These are phyloP conservation scores for Nemapogon koenigi DNA, from an alignment of 2,888 invertebrate species.

Conservation along the genomic window DNA sequence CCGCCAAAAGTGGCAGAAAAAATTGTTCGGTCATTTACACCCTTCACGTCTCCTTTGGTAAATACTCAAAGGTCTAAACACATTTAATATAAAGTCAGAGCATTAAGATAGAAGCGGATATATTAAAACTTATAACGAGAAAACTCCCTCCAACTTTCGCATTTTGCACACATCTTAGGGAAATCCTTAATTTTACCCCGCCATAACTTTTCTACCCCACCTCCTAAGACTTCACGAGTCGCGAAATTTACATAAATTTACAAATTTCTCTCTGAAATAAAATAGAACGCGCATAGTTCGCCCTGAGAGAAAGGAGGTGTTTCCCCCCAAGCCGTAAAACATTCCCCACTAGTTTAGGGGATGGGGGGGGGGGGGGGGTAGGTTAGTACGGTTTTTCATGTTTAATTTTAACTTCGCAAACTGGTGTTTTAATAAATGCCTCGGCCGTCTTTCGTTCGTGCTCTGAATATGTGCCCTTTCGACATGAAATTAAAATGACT, in stretches of 20 bases:
- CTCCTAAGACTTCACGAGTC: conserved; percentile 31
- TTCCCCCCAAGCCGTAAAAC: conserved; percentile 1
- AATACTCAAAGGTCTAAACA: too few species aligned
- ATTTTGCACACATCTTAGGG: conserved; percentile 16
- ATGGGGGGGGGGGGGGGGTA: conserved; percentile 11
- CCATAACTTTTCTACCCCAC: conserved; percentile 37
- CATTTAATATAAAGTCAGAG: not conserved
- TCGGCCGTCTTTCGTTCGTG: conserved; percentile 41
- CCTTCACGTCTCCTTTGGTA: too few species aligned
- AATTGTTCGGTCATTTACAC: too few species aligned
- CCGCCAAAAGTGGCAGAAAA: too few species aligned
- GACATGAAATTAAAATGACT: conserved; percentile 41
- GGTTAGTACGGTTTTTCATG: conserved; percentile 60
- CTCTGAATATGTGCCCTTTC: conserved; percentile 45
- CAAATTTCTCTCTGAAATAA: conserved; percentile 57
- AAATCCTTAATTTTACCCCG: conserved; percentile 21
- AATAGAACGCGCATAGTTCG: conserved; percentile 41
- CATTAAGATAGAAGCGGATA: not conserved
- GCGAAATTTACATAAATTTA: conserved; percentile 64
- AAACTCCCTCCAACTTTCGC: conserved; percentile 7
- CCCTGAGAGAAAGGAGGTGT: conserved; percentile 10
- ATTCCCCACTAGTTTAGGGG: conserved; percentile 6
- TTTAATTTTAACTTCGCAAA: conserved; percentile 64
- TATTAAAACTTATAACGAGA: conserved; percentile 11
- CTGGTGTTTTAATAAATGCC: conserved; percentile 60